A percentile compares a stretch with the other conserved stretches of the same genome.
These are phyloP conservation scores for Gymnodraco acuticeps DNA, from an alignment of 2,797 vertebrate genomes.

Conservation along the genomic window DNA sequence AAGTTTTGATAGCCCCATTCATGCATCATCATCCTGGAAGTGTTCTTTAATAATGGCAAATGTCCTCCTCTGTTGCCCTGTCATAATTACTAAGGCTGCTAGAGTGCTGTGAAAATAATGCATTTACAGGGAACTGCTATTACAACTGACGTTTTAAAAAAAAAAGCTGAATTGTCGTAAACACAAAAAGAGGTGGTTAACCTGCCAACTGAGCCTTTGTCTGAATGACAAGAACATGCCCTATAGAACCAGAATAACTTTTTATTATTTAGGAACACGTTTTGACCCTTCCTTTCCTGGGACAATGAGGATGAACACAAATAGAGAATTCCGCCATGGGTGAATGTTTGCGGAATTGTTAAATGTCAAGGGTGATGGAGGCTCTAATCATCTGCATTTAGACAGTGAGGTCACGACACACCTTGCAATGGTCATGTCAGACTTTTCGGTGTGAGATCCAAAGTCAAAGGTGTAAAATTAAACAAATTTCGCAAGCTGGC, in stretches of 20 bases:
- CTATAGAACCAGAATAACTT: neutral
- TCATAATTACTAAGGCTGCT: neutral
- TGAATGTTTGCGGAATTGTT: neutral
- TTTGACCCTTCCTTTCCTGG: neutral
- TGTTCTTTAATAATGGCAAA: neutral
- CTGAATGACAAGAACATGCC: neutral
- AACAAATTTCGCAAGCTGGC: conserved; percentile 14
- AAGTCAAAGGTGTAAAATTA: conserved; percentile 13
- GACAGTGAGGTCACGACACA: neutral
- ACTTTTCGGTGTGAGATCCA: conserved; percentile 14
- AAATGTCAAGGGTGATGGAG: neutral
- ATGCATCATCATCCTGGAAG: too few relatives aligned
- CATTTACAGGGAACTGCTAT: neutral
- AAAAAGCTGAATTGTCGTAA: neutral
- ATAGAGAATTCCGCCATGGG: neutral
- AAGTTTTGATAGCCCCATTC: too few relatives aligned
- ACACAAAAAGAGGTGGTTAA: conserved; percentile 6
- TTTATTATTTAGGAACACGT: neutral
- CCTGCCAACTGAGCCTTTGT: neutral
- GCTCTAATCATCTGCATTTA: conserved; percentile 8
- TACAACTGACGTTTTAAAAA: neutral
- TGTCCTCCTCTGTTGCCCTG: neutral
- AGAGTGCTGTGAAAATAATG: neutral
- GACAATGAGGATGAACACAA: neutral
- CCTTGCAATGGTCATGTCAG: neutral